A percentile compares a stretch with the other conserved stretches of the same genome.
Evolutionary conservation across 2,113 vertebrate species (phyloP).

Genomic region (Promerops cafer): DNA sequence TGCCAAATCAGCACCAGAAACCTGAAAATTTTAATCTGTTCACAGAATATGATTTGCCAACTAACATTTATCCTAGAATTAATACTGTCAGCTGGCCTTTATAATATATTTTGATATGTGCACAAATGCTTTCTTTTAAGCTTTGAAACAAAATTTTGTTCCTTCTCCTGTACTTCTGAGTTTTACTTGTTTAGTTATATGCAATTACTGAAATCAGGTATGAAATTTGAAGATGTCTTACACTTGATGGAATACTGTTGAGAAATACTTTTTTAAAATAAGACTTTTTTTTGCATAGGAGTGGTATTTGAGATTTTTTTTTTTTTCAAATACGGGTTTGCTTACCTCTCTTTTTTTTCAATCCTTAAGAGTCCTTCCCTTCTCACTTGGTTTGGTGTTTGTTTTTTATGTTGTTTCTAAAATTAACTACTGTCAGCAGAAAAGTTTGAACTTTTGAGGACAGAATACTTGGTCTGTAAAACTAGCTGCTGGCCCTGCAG

Average conservation of each 20-base stretch:
- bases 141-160: background rate
- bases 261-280: background rate
- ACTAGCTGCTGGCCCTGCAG: background rate
- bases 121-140: background rate
- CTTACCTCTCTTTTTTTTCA: background rate
- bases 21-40: background rate
- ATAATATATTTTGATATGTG: background rate
- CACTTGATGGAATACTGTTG: background rate
- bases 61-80: background rate
- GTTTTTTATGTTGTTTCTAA: background rate
- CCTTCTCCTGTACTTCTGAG: background rate
- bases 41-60: background rate
- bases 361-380: background rate
- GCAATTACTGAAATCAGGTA: background rate
- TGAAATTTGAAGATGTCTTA: background rate
- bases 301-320: background rate
- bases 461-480: background rate
- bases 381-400: background rate
- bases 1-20: background rate
- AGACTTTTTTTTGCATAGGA: background rate
- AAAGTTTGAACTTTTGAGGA: background rate
- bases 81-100: background rate
- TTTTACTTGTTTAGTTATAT: background rate
- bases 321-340: background rate
- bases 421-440: background rate